Evolutionary conservation across 2,888 invertebrate genomes (phyloP), one percentile per base, ranked within the genome.

Genomic region (Crepidodera aurea): DNA sequence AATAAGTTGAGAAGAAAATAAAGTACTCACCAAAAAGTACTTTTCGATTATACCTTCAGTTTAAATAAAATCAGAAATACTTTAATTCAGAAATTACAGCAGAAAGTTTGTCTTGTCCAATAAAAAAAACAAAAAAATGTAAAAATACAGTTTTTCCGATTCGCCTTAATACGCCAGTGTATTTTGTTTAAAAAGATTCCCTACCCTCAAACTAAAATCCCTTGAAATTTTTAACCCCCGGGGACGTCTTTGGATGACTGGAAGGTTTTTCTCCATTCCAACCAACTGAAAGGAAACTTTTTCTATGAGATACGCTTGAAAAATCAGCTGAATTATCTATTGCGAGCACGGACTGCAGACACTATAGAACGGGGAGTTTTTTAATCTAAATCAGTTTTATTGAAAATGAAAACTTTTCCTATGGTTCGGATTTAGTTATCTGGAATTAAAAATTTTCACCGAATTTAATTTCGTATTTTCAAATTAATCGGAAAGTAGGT

Each of bases 221-320:
- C 18, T 18, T 40, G 16, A 40, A 40, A 18, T 1, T 7, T 32
- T 51, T 6, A 48, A 48, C 44, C 48, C 27, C 48, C 12, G n/a
- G 48, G 29, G 7, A 48, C 48, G 27, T 10, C 48, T 6, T 13
- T 27, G 48, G 48, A 27, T 25, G 48, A 15, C 48, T 48, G 27
- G 25, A 48, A 48, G 48, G 56, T 57, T 48, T 57, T 57, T 53
- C 48, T 57, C 48, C 18, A 57, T 48, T 25, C 51, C 58, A 60
- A 65, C 63, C 54, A 48, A 61, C 61, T 57, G 57, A 60, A 65
- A 61, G 53, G 60, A 65, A 69, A 69, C 51, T 65, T 68, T 68
- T 67, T 66, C 62, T 54, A 51, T 62, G 59, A 57, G 66, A 57
- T 37, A 59, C 59, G 64, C 53, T 62, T 29, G 62, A 46, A 57